phyloP scores from a whole-genome alignment of 2,113 vertebrate species.

The Xerus inauris region DNA sequence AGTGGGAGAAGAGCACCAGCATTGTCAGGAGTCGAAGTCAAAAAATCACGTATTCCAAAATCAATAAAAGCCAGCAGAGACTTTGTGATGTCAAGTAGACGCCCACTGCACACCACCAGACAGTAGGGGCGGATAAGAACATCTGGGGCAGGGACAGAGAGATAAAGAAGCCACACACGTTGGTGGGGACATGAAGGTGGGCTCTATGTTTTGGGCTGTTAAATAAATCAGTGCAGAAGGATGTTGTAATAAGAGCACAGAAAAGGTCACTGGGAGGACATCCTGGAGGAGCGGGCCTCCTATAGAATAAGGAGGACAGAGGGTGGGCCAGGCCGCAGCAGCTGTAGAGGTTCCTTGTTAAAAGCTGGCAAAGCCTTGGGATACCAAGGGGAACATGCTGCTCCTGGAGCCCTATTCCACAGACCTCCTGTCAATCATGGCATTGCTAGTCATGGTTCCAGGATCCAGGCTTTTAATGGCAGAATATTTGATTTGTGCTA shows the following conservation, averaged over 20 bases:
- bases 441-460: background rate
- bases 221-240: fast-evolving
- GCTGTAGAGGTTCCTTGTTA: background rate
- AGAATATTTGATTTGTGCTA: background rate
- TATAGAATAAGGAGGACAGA: background rate
- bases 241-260: background rate
- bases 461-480: background rate
- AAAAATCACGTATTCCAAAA: background rate
- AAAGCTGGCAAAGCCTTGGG: background rate
- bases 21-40: background rate
- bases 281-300: background rate
- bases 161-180: background rate
- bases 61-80: background rate
- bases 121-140: background rate
- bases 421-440: background rate
- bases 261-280: background rate
- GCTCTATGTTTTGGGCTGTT: background rate
- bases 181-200: background rate
- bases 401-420: fast-evolving
- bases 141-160: background rate
- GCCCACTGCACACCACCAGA: background rate
- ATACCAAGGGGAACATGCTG: background rate
- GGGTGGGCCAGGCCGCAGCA: background rate
- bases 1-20: background rate
- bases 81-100: background rate